Evolutionary conservation across 2,113 vertebrate genomes (phyloP), one percentile per base, ranked within the genome.

Genomic region (Leptocoma aspasia): DNA sequence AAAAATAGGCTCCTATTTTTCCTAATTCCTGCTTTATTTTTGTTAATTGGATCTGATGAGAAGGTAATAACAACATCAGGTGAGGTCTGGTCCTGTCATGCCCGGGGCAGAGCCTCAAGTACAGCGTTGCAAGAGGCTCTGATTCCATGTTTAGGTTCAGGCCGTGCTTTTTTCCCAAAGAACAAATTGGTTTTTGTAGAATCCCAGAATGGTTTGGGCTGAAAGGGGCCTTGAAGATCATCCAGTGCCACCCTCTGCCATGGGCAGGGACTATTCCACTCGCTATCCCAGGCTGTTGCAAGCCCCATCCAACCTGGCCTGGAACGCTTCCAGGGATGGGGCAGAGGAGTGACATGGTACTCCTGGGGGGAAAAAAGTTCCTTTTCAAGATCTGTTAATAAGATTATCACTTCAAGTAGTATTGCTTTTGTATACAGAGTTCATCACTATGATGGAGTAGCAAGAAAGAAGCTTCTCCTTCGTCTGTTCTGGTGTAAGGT

Each of bases 401-500:
- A 9, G 13, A 30, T 66, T 59, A 31, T 65, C 16, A 13, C 14
- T 53, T 18, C 30, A n/a, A 3, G 8, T 47, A 39, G 4, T 28
- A 12, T 16, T 47, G 31, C 21, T 12, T 57, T 23, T 59, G 17
- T 31, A 10, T 12, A 13, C 41, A 33, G 41, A 54, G 6, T 9
- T 47, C 22, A 66, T 47, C 1, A 1, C n/a, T 41, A 1, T 3
- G 19, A 13, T 42, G 45, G 37, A 69, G 21, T 11, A 44, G 22
- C 15, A 9, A 28, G 17, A 5, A 73, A 52, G 16, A 42, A 69
- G 17, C 8, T 68, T 71, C 12, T 68, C 37, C 11, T 49, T 37
- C 1, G 0, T 73, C 6, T 5, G 0, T 53, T 66, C 30, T 27
- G 7, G 4, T 47, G 1, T 22, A 20, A 50, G 14, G 3, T 4